These are phyloP conservation scores for Eurosta solidaginis DNA, from an alignment of 1,140 invertebrate species.

Conservation along the genomic window DNA sequence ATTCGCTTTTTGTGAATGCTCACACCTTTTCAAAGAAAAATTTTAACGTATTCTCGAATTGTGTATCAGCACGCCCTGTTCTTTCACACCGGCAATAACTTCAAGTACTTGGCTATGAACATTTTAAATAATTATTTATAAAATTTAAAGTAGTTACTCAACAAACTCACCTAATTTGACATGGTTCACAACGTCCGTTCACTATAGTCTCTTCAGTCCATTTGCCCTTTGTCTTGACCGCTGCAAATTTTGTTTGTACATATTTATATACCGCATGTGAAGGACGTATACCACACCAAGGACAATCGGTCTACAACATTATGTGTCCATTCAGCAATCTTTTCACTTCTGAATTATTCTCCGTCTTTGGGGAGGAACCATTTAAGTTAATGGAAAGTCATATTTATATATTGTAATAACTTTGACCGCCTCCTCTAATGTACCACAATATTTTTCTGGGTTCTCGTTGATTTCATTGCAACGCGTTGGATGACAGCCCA, in stretches of 20 bases:
- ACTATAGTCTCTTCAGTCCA: conserved; percentile 76
- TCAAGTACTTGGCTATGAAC: too few relatives aligned
- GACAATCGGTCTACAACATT: conserved; percentile 93
- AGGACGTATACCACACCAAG: too few relatives aligned
- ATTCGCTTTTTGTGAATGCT: too few relatives aligned
- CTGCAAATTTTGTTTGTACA: conserved; percentile 75
- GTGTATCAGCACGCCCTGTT: too few relatives aligned
- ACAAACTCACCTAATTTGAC: conserved; percentile 76
- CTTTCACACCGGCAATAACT: too few relatives aligned
- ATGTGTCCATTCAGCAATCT: conserved; percentile 80
- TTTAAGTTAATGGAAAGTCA: conserved; percentile 86
- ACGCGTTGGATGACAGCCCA: too few relatives aligned
- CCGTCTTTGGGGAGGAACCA: conserved; percentile 94
- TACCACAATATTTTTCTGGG: too few relatives aligned
- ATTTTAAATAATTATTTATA: too few relatives aligned
- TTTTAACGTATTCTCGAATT: too few relatives aligned
- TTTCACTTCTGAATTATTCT: conserved; percentile 81
- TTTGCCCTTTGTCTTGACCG: conserved; percentile 89
- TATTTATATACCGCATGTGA: conserved; percentile 81
- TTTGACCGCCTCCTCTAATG: conserved; percentile 75
- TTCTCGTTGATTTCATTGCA: too few relatives aligned
- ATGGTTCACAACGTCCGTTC: conserved; percentile 89
- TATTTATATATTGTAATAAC: conserved; percentile 79
- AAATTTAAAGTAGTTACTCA: too few relatives aligned
- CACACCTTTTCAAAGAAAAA: too few relatives aligned